These are phyloP conservation scores for Drosophila malerkotliana DNA, from an alignment of 1,140 invertebrate species.

Conservation along the genomic window DNA sequence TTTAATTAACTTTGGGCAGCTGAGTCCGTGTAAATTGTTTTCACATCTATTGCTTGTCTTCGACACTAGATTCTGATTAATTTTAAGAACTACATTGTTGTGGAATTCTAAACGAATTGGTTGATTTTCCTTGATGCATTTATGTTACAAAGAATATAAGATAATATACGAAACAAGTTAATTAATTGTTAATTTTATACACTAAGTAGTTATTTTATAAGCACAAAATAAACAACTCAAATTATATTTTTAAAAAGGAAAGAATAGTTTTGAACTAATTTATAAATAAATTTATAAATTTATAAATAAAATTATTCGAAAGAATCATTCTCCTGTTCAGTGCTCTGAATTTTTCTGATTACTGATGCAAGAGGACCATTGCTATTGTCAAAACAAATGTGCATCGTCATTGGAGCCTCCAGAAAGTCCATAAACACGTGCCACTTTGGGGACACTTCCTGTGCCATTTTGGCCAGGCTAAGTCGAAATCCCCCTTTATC, in stretches of 20 bases:
- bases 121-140: not conserved
- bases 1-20: slow-evolving; percentile 75
- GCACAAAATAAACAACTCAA: no score
- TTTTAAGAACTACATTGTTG: not conserved
- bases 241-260: no score
- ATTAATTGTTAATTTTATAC: no score
- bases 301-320: no score
- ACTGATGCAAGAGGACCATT: slow-evolving; percentile 35
- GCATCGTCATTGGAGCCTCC: slow-evolving; percentile 29
- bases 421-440: slow-evolving; percentile 74
- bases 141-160: no score
- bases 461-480: slow-evolving; percentile 19
- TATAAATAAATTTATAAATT: no score
- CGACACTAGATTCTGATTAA: slow-evolving; percentile 9
- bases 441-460: slow-evolving; percentile 41
- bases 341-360: not conserved
- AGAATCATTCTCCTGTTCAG: no score
- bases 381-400: slow-evolving; percentile 52
- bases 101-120: not conserved
- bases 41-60: slow-evolving; percentile 22
- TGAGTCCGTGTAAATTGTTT: slow-evolving; percentile 45
- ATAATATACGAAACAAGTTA: no score
- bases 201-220: no score
- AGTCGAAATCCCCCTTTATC: not conserved
- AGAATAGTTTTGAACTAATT: no score